A percentile compares a stretch with the other conserved stretches of the same genome.
phyloP scores from a whole-genome alignment of 2,797 vertebrate genomes.

The Cossypha caffra region DNA sequence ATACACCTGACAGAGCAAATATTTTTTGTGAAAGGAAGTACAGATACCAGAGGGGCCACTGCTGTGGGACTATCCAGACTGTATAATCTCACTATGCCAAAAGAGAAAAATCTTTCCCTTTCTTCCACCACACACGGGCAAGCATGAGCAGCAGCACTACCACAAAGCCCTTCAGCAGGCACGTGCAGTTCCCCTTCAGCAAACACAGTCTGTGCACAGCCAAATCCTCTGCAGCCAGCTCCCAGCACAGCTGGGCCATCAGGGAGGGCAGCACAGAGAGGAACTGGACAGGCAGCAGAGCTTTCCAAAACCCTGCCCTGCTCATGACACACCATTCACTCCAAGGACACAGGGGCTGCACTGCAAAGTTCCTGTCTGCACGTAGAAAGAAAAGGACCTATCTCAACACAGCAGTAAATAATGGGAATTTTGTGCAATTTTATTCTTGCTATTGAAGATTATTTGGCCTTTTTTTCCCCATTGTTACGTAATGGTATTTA shows the following conservation, averaged over 20 bases:
- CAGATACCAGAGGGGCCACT: background rate
- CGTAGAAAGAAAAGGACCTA: accelerated
- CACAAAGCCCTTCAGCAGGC: background rate
- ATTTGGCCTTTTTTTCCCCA: background rate
- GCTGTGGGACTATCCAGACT: background rate
- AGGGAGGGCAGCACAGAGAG: accelerated
- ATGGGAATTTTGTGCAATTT: background rate
- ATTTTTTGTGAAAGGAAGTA: background rate
- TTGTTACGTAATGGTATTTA: background rate
- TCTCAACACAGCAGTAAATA: background rate
- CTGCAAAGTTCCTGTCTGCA: background rate
- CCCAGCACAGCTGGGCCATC: background rate
- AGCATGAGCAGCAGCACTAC: background rate
- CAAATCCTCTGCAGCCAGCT: background rate
- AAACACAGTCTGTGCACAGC: background rate
- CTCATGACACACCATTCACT: accelerated
- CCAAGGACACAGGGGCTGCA: background rate
- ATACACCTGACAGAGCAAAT: background rate
- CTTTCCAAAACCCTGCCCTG: background rate
- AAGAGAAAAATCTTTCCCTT: background rate
- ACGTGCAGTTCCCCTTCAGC: background rate
- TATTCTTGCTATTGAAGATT: background rate
- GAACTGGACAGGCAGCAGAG: background rate
- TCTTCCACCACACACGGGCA: background rate
- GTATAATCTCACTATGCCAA: background rate